Evolutionary conservation across 2,113 vertebrate genomes (phyloP), one percentile per base, ranked within the genome.

Genomic region (Cryptomyrus ogoouensis): DNA sequence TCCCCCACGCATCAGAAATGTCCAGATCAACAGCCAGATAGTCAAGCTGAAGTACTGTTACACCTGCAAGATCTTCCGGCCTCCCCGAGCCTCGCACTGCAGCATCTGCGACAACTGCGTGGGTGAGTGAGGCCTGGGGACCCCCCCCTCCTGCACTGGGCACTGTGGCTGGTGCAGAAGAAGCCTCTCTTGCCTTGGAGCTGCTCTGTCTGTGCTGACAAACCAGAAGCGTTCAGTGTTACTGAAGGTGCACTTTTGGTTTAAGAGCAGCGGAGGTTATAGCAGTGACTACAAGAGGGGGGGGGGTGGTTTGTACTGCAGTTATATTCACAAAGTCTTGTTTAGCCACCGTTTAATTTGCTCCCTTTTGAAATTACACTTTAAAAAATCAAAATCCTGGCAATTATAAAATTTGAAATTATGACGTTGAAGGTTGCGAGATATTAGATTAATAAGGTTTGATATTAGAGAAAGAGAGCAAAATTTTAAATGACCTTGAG

Each of bases 61-160:
- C 93, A 99, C 98, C 0, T 99, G 98, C 90, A 99, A 99, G 96
- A 99, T 99, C 96, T 99, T 99, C 95, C 95, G 98, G 1, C 98
- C 98, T 0, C 98, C 98, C 10, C 96, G 98, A 7, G 98, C 98
- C n/a, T 99, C 98, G 1, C 98, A 99, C 95, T 99, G 98, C 96
- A 99, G 98, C 95, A 98, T 99, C 96, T 99, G 98, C 9, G 98
- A 99, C 96, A 99, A 99, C 96, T 99, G 98, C 35, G 98, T 99
- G 88, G 98, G 98, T 99, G 93, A 97, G 98, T 89, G 77, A 15
- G 12, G 62, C 42, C 56, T 17, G 8, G 35, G 13, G 24, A 15
- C 21, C 52, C 52, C 19, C 17, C 53, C 19, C 58, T 5, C 58
- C 7, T 8, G 2, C 62, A 27, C 8, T 27, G 24, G 27, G n/a